Percentiles rank a stretch among this genome's conserved stretches.
Evolutionary conservation across 2,113 vertebrate species (phyloP).

Genomic region (Muscicapa adusta): DNA sequence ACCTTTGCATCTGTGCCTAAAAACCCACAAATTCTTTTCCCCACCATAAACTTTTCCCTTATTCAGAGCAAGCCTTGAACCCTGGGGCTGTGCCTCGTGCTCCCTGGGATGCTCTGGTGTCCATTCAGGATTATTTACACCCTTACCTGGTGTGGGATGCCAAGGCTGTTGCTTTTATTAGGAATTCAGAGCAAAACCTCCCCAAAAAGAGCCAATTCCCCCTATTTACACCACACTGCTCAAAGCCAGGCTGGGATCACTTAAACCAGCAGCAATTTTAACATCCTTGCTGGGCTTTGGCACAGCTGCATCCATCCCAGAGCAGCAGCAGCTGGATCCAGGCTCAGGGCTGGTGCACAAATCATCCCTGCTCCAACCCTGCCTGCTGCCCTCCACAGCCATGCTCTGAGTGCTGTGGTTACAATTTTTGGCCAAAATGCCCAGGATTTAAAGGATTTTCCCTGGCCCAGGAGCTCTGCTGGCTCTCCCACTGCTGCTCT

Average conservation of each 20-base stretch:
- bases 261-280: not conserved
- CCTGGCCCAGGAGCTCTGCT: not conserved
- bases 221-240: not conserved
- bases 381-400: not conserved
- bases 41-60: not conserved
- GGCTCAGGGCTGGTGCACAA: not conserved
- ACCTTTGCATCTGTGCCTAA: not conserved
- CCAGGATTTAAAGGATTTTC: not conserved
- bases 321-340: not conserved
- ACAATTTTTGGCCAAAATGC: not conserved
- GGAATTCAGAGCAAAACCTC: not conserved
- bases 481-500: not conserved
- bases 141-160: accelerated
- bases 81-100: accelerated
- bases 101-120: accelerated
- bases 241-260: not conserved
- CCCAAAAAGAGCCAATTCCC: not conserved
- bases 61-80: not conserved
- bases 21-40: not conserved
- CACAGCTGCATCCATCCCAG: not conserved
- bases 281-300: accelerated
- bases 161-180: not conserved
- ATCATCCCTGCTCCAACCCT: not conserved
- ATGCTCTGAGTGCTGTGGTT: accelerated
- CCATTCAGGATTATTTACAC: not conserved